Evolutionary conservation across 2,797 vertebrate genomes (phyloP).

Genomic region (Balearica regulorum): DNA sequence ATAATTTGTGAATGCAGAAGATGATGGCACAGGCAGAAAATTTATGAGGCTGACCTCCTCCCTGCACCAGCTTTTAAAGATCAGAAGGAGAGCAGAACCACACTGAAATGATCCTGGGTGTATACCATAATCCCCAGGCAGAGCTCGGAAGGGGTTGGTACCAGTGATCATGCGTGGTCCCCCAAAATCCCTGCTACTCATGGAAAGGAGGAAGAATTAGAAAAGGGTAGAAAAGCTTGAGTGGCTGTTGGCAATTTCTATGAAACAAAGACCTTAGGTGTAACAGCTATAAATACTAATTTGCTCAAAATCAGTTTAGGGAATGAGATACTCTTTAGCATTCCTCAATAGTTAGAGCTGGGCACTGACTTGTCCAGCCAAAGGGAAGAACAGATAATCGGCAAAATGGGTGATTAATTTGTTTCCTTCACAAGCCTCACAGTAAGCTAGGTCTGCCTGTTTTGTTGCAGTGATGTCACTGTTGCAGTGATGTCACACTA

Average conservation of each 20-base stretch:
- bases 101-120: neutral
- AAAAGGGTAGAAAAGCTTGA: neutral
- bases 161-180: accelerated
- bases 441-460: neutral
- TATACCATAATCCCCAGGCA: neutral
- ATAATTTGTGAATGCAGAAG: neutral
- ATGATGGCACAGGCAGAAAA: neutral
- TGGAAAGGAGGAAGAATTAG: neutral
- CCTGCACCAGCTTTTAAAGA: neutral
- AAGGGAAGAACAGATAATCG: neutral
- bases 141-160: neutral
- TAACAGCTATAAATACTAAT: neutral
- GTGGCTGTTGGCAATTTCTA: neutral
- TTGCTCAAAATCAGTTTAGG: neutral
- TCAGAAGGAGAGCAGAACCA: neutral
- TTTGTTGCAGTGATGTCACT: no score
- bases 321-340: neutral
- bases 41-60: neutral
- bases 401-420: neutral
- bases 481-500: neutral
- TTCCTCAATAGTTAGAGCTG: neutral
- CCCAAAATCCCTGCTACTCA: neutral
- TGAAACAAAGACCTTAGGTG: neutral
- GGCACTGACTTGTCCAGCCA: neutral
- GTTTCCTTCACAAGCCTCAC: neutral